Evolutionary conservation across 2,888 invertebrate species (phyloP), one percentile per base, ranked within the genome.

Genomic region (Plemyria rubiginata): DNA sequence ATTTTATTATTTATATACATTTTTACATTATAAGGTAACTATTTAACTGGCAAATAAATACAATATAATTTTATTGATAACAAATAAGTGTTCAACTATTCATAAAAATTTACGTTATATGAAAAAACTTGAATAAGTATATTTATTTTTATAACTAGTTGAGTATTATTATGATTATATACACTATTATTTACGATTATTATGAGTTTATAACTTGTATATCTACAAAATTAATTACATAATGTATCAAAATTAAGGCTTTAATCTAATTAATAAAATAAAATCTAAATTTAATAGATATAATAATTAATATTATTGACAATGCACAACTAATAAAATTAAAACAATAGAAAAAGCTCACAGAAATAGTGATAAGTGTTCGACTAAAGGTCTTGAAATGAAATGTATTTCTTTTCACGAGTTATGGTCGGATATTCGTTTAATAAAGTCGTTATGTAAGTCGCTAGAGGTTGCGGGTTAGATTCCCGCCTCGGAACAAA

Each of bases 41-140:
- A 66, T 68, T 70, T 65, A 68, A 67, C 71, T 76, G 73, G 62
- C 61, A 70, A 70, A 71, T 70, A 68, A 68, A 60, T 70, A 63
- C 67, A 53, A 57, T 65, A 65, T 65, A 54, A 32, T 32, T 57
- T 62, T 58, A 54, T 54, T 60, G 56, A 54, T 55, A 56, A 63
- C 54, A 52, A 50, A 54, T 65, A 51, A 53, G 13, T 28, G 12
- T 28, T 63, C 51, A 62, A 68, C 64, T 66, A 67, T 65, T 54
- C 41, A 54, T 67, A 62, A 61, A 67, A 45, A 57, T 68, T 65
- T 57, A 60, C 60, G 57, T 58, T 48, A 28, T 45, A 63, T 64
- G n/a, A 67, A 54, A n/a, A 66, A 66, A 66, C 66, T 63, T 56
- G 63, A 66, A 68, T 71, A 68, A 54, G 7, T 29, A 32, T 32